Evolutionary conservation across 1,140 invertebrate species (phyloP).

Genomic region (Carposina sasakii): DNA sequence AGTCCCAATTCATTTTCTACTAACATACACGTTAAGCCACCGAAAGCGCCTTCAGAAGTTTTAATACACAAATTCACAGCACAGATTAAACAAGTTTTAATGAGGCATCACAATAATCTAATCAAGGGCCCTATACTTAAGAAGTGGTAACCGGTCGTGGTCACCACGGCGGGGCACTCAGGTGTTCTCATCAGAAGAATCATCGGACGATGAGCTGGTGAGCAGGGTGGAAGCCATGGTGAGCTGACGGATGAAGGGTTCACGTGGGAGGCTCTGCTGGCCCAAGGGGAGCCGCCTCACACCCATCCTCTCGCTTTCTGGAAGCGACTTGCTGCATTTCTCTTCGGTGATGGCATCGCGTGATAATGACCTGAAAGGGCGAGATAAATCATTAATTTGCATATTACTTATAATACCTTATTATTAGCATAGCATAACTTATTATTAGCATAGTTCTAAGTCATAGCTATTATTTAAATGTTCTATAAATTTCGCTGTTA

Average conservation of each 20-base stretch:
- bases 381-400: neutral
- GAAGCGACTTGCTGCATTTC: slow-evolving; percentile 67
- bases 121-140: slow-evolving; percentile 58
- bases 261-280: slow-evolving; percentile 59
- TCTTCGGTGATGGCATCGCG: slow-evolving; percentile 69
- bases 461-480: too few species aligned
- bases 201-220: slow-evolving; percentile 64
- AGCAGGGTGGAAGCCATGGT: slow-evolving; percentile 61
- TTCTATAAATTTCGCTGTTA: too few species aligned
- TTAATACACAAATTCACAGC: slow-evolving; percentile 51
- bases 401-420: too few species aligned
- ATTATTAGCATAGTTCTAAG: too few species aligned
- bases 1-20: too few species aligned
- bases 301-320: slow-evolving; percentile 66
- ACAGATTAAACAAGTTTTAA: slow-evolving; percentile 28
- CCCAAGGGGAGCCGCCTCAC: slow-evolving; percentile 54
- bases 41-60: slow-evolving; percentile 1
- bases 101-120: too few species aligned
- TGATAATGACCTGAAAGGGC: slow-evolving; percentile 54
- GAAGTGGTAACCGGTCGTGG: slow-evolving; percentile 63
- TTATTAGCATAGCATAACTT: too few species aligned
- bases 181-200: slow-evolving; percentile 64
- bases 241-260: slow-evolving; percentile 58
- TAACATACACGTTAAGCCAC: too few species aligned
- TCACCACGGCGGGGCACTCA: slow-evolving; percentile 66